Evolutionary conservation across 2,888 invertebrate species (phyloP), one percentile per base, ranked within the genome.

Genomic region (Eumacrocentrus americanus): DNA sequence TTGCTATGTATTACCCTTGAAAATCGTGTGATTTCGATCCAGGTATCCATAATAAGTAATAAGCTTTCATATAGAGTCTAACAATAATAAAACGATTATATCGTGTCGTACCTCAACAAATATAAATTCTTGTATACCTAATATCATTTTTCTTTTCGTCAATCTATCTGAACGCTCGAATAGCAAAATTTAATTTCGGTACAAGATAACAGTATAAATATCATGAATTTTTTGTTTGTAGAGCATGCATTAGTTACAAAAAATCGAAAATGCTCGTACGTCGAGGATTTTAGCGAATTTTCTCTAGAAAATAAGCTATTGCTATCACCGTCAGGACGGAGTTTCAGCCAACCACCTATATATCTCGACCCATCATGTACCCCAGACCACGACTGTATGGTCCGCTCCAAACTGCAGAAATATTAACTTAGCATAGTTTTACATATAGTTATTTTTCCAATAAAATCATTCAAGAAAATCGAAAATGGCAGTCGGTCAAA

Each of bases 151-250:
- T 61, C 52, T 48, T 60, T 58, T 56, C 20, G 23, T 55, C 47
- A 11, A 23, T 38, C 62, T 62, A 66, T 63, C 60, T 59, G 58
- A 63, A 64, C 67, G 63, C 54, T 56, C 62, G 55, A 62, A 29
- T 14, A 14, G 9, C 9, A 9, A 29, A 29, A 29, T n/a, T n/a
- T 29, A 29, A 29, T 29, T 29, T 29, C 4, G 29, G 9, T 29
- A 29, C 29, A 29, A 29, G 29, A 29, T 29, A 29, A 29, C 29
- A 29, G 29, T 62, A 63, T 62, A 65, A 62, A 42, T 59, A 70
- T 69, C 69, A 74, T 69, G 72, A 74, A 67, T 67, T 67, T 70
- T 52, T 63, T 61, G 64, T n/a, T n/a, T n/a, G n/a, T n/a, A n/a
- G n/a, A n/a, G n/a, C n/a, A 38, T 38, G 14, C 14, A 38, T 38